Conservation (phyloP, 2,113 vertebrate species). For the Alligator mississippiensis region DNA sequence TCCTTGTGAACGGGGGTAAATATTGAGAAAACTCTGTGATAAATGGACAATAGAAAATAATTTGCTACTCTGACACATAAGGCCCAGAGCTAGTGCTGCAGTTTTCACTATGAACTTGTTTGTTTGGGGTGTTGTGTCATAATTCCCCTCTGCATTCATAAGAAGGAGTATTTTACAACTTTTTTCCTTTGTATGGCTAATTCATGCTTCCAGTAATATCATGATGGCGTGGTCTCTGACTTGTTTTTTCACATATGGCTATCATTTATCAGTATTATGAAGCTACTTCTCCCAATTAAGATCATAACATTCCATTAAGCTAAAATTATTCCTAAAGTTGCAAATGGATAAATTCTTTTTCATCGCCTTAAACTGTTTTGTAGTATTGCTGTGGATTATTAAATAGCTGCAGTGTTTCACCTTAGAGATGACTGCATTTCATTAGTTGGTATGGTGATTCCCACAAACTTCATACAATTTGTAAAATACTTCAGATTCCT, state of each 20-base stretch:
- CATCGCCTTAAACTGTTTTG: not conserved
- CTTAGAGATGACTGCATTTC: not conserved
- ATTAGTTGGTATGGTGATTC: rapidly evolving
- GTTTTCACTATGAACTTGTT: not conserved
- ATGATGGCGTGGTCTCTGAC: too few species aligned
- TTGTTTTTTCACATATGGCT: too few species aligned
- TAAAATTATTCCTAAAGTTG: rapidly evolving
- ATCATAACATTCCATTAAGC: not conserved
- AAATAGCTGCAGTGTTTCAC: not conserved
- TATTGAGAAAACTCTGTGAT: not conserved
- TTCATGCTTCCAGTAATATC: too few species aligned
- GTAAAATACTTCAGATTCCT: rapidly evolving
- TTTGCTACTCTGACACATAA: rapidly evolving
- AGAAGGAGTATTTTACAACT: too few species aligned
- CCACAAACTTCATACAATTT: not conserved
- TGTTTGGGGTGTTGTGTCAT: not conserved
- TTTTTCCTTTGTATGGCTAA: too few species aligned
- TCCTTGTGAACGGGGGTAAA: not conserved
- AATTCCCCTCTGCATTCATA: not conserved
- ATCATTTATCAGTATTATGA: not conserved
- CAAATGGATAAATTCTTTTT: too few species aligned
- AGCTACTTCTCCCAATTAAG: not conserved
- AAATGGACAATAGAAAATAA: not conserved
- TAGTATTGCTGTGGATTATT: not conserved
- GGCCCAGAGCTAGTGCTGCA: not conserved